Conservation (phyloP, 2,113 vertebrate species). For the Sigmodon hispidus region DNA sequence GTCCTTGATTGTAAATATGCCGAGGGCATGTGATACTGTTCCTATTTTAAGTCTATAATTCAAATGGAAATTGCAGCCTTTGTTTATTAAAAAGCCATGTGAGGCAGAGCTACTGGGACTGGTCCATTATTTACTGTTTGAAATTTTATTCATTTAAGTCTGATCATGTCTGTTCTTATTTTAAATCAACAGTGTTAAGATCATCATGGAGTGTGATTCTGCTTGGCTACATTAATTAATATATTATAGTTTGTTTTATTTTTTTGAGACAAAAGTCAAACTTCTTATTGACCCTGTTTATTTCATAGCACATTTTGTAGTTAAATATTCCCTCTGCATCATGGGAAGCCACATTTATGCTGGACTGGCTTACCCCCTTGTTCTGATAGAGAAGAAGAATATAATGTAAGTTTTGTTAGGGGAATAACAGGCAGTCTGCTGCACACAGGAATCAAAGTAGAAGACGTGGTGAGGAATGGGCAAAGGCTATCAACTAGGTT, state of each 20-base stretch:
- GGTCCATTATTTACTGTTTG: slow-evolving; percentile 70
- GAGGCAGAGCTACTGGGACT: slow-evolving; percentile 35
- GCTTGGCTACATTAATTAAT: slow-evolving; percentile 60
- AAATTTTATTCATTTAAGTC: slow-evolving; percentile 67
- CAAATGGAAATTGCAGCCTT: slow-evolving; percentile 69
- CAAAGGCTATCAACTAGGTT: neutral
- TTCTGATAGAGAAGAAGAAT: neutral
- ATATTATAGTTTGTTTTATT: slow-evolving; percentile 53
- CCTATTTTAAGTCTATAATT: slow-evolving; percentile 74
- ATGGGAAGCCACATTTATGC: neutral
- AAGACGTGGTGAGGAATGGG: neutral
- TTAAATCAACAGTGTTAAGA: slow-evolving; percentile 66
- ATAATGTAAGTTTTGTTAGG: slow-evolving; percentile 39
- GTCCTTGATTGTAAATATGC: slow-evolving; percentile 74
- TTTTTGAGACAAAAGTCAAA: slow-evolving; percentile 52
- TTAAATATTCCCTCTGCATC: slow-evolving; percentile 45
- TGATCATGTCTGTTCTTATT: slow-evolving; percentile 63
- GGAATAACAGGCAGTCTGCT: slow-evolving; percentile 31
- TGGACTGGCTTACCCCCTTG: neutral
- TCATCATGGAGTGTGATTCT: slow-evolving; percentile 46
- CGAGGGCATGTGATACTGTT: slow-evolving; percentile 61
- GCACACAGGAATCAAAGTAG: slow-evolving; percentile 24
- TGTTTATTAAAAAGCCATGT: slow-evolving; percentile 71
- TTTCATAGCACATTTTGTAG: slow-evolving; percentile 33
- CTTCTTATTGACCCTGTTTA: slow-evolving; percentile 54